A percentile compares a stretch with the other conserved stretches of the same genome.
Conservation (phyloP, 2,797 vertebrate species). For the Brotula barbata region DNA sequence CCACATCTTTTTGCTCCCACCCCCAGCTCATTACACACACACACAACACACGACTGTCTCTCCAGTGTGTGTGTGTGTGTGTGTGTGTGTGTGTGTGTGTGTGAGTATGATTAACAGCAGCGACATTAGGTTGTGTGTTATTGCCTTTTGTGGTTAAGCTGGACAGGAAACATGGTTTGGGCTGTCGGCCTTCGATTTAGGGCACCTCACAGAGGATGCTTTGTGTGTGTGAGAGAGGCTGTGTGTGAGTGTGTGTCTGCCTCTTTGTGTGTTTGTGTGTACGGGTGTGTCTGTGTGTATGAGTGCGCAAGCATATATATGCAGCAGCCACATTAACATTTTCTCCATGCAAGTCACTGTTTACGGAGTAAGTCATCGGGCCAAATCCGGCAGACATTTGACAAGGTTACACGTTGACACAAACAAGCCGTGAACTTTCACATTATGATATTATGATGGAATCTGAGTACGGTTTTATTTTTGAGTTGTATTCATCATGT, state of each 20-base stretch:
- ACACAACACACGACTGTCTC: slow-evolving; percentile 52
- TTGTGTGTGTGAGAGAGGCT: slow-evolving; percentile 69
- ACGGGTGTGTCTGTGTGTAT: slow-evolving; percentile 36
- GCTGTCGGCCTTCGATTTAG: slow-evolving; percentile 71
- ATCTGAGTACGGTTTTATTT: not conserved
- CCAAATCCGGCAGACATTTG: slow-evolving; percentile 15
- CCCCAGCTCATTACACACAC: slow-evolving; percentile 38
- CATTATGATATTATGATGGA: not conserved
- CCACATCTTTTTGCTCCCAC: slow-evolving; percentile 50
- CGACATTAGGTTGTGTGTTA: slow-evolving; percentile 72
- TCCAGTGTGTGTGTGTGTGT: slow-evolving; percentile 38
- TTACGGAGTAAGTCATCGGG: slow-evolving; percentile 30
- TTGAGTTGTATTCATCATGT: not conserved
- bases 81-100: slow-evolving; percentile 45
- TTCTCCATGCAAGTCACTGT: slow-evolving; percentile 35
- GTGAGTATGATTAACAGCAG: slow-evolving; percentile 65
- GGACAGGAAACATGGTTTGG: slow-evolving; percentile 77
- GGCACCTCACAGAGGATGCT: slow-evolving; percentile 78
- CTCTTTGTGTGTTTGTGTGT: slow-evolving; percentile 14
- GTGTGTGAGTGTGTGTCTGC: slow-evolving; percentile 27
- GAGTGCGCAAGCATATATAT: slow-evolving; percentile 40
- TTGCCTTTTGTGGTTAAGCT: slow-evolving; percentile 75
- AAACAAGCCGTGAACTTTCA: slow-evolving; percentile 11
- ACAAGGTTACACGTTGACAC: no score
- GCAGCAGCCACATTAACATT: slow-evolving; percentile 52